Evolutionary conservation across 2,797 vertebrate species (phyloP).

Genomic region (Sciurus vulgaris): DNA sequence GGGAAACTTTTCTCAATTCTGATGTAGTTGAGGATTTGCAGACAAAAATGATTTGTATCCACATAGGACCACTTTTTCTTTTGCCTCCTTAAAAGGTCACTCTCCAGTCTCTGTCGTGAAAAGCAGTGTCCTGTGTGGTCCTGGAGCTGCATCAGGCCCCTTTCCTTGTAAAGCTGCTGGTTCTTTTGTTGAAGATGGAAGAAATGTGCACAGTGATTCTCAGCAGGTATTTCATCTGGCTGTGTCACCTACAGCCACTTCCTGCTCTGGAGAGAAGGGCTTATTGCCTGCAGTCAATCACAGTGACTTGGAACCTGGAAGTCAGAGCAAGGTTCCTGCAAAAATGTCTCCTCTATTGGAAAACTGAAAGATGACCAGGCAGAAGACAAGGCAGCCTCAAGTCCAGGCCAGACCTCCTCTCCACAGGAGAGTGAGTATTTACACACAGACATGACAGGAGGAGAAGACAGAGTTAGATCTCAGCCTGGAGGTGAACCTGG

Average conservation of each 20-base stretch:
- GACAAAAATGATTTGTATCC: conserved; percentile 72
- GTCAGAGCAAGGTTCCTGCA: conserved; percentile 1
- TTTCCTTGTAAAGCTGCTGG: conserved; percentile 12
- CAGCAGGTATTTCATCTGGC: neutral
- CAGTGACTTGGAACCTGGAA: conserved; percentile 50
- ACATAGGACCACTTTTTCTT: conserved; percentile 77
- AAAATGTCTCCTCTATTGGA: neutral
- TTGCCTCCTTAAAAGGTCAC: conserved; percentile 73
- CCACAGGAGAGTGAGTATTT: conserved; percentile 54
- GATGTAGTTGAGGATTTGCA: conserved; percentile 64
- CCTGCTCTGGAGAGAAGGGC: conserved; percentile 72
- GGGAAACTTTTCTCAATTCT: conserved; percentile 75
- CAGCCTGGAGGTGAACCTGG: conserved; percentile 56
- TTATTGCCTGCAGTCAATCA: conserved; percentile 29
- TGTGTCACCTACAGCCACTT: neutral
- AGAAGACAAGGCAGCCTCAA: neutral
- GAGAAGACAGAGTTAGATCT: conserved; percentile 60
- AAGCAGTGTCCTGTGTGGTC: conserved; percentile 65
- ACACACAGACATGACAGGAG: conserved; percentile 41
- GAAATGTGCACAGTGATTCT: neutral
- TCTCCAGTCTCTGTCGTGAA: conserved; percentile 65
- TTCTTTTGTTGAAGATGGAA: conserved; percentile 60
- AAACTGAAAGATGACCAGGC: conserved; percentile 17
- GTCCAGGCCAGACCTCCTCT: neutral
- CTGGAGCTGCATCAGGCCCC: neutral